Conservation (phyloP, 1,140 invertebrate genomes). For the Neodiprion virginianus region DNA sequence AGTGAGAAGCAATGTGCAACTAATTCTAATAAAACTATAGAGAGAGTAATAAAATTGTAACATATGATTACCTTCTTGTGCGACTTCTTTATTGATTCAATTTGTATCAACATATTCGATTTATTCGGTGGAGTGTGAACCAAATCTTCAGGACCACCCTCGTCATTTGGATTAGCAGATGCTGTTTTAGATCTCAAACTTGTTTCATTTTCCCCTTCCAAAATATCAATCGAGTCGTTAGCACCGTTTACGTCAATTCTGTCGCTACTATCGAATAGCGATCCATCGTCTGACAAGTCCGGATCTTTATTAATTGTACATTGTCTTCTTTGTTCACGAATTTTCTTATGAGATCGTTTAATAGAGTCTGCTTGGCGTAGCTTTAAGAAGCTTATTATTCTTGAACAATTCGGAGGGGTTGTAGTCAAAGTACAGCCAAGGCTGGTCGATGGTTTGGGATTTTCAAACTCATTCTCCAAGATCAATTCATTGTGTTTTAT, state of each 20-base stretch:
- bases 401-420: slow-evolving; percentile 47
- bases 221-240: neutral
- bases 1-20: too few species aligned
- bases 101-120: neutral
- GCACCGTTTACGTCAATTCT: slow-evolving; percentile 23
- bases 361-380: slow-evolving; percentile 47
- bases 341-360: slow-evolving; percentile 50
- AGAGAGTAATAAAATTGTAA: too few species aligned
- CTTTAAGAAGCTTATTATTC: slow-evolving; percentile 35
- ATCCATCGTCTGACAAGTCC: slow-evolving; percentile 51
- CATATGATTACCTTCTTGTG: neutral
- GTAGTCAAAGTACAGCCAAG: slow-evolving; percentile 11
- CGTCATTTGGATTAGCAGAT: neutral
- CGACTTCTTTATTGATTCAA: slow-evolving; percentile 11
- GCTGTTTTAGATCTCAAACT: neutral
- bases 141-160: neutral
- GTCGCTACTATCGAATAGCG: slow-evolving; percentile 44
- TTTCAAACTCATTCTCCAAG: slow-evolving; percentile 29
- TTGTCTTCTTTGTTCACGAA: slow-evolving; percentile 38
- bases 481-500: slow-evolving; percentile 15
- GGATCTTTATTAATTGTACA: slow-evolving; percentile 25
- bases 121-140: neutral
- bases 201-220: neutral
- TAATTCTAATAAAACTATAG: too few species aligned
- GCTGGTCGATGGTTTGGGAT: slow-evolving; percentile 39